A percentile compares a stretch with the other conserved stretches of the same genome.
phyloP scores from a whole-genome alignment of 2,888 invertebrate genomes.

The Odontothrips loti region DNA sequence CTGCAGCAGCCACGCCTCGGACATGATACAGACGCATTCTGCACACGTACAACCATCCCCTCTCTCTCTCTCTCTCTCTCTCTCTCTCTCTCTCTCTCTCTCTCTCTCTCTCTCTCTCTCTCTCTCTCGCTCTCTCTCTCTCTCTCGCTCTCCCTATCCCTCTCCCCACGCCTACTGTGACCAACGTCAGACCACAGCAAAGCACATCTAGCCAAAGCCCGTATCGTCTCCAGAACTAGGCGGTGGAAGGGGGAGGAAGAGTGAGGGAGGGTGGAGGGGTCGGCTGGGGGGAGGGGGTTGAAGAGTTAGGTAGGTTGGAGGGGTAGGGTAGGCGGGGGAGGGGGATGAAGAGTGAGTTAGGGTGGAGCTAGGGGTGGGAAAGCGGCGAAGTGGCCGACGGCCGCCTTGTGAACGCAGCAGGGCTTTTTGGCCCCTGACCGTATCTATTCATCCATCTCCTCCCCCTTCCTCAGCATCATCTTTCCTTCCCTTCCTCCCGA shows the following conservation, averaged over 20 bases:
- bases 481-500: too few relatives aligned
- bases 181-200: too few relatives aligned
- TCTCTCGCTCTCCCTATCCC: conserved; percentile 27
- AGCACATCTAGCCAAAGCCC: too few relatives aligned
- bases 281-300: background rate
- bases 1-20: too few relatives aligned
- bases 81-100: conserved; percentile 3
- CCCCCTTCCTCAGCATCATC: background rate
- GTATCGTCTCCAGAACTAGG: too few relatives aligned
- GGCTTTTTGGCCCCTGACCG: background rate
- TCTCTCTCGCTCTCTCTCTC: background rate
- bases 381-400: too few relatives aligned
- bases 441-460: background rate
- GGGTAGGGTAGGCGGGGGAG: background rate
- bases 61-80: background rate
- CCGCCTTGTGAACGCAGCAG: background rate
- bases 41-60: background rate
- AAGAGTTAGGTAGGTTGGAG: background rate
- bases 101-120: background rate
- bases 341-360: background rate
- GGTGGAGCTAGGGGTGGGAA: too few relatives aligned
- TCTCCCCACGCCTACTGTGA: background rate
- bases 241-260: too few relatives aligned
- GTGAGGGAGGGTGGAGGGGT: background rate
- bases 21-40: too few relatives aligned